phyloP scores from a whole-genome alignment of 2,888 invertebrate genomes.

The Emmelina monodactyla region DNA sequence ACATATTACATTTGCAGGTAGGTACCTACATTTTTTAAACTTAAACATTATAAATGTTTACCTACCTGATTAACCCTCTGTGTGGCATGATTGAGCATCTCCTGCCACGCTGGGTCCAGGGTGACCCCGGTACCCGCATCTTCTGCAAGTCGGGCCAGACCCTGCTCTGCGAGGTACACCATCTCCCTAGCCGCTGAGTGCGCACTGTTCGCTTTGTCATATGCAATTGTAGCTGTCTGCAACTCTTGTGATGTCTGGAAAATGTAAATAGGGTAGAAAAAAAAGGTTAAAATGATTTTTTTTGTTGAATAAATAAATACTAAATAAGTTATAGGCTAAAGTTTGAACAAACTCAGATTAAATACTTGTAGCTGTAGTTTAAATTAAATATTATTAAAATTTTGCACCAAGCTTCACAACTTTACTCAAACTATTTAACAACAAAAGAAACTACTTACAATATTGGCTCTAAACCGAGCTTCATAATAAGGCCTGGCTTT shows the following conservation, averaged over 20 bases:
- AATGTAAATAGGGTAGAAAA: too few relatives aligned
- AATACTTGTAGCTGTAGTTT: too few relatives aligned
- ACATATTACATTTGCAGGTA: too few relatives aligned
- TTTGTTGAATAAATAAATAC: too few relatives aligned
- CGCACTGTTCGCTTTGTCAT: slow-evolving; percentile 89
- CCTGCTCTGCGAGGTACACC: slow-evolving; percentile 69
- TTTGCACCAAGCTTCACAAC: too few relatives aligned
- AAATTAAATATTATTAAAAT: too few relatives aligned
- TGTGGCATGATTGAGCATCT: slow-evolving; percentile 94
- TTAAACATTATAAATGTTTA: too few relatives aligned
- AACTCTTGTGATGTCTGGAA: slow-evolving; percentile 79
- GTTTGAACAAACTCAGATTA: too few relatives aligned
- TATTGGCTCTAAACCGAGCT: slow-evolving; percentile 82
- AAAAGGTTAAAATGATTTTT: too few relatives aligned
- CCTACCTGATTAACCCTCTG: slow-evolving; percentile 84
- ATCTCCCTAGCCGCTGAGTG: slow-evolving; percentile 93
- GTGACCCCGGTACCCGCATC: slow-evolving; percentile 68
- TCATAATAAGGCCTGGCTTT: slow-evolving; percentile 92
- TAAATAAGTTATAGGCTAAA: too few relatives aligned
- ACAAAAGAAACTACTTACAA: slow-evolving; percentile 67
- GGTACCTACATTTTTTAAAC: too few relatives aligned
- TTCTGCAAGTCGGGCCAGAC: slow-evolving; percentile 66
- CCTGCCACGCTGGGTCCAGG: slow-evolving; percentile 93
- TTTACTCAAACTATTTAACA: too few relatives aligned
- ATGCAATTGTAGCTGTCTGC: slow-evolving; percentile 76